Evolutionary conservation across 2,113 vertebrate genomes (phyloP).

Genomic region (Tricholaema leucomelas): DNA sequence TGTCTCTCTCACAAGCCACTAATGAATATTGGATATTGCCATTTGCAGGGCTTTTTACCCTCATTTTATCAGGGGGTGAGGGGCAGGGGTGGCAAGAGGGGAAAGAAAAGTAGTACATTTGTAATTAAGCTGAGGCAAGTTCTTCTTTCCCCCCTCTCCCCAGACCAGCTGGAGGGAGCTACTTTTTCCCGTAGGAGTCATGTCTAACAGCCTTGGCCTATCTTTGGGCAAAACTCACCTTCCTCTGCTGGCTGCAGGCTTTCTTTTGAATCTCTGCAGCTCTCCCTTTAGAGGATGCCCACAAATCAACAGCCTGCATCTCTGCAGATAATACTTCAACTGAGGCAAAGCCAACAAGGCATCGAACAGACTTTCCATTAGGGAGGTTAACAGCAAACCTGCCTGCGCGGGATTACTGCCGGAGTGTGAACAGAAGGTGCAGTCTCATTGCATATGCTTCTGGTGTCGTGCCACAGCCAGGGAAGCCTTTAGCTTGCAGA

Average conservation of each 20-base stretch:
- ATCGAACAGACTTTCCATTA: slow-evolving; percentile 20
- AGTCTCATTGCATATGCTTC: slow-evolving; percentile 63
- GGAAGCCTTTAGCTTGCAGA: slow-evolving; percentile 4
- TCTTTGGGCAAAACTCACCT: background rate
- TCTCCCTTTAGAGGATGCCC: slow-evolving; percentile 52
- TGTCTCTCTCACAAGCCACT: slow-evolving; percentile 57
- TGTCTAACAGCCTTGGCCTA: background rate
- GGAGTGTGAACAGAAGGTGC: slow-evolving; percentile 35
- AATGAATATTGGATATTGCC: slow-evolving; percentile 70
- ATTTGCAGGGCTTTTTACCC: slow-evolving; percentile 64
- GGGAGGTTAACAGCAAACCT: slow-evolving; percentile 57
- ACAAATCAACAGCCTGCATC: slow-evolving; percentile 58
- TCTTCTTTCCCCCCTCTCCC: background rate
- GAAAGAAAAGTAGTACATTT: slow-evolving; percentile 20
- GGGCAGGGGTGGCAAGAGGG: slow-evolving; percentile 22
- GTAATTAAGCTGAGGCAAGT: slow-evolving; percentile 43
- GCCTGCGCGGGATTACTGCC: slow-evolving; percentile 15
- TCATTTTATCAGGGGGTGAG: slow-evolving; percentile 26
- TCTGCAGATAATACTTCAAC: slow-evolving; percentile 52
- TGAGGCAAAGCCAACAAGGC: background rate
- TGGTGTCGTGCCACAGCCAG: background rate
- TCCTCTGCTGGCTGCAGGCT: background rate
- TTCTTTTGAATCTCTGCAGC: slow-evolving; percentile 34
- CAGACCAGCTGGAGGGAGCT: background rate
- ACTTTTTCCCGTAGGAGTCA: slow-evolving; percentile 18